Conservation (phyloP, 2,888 invertebrate genomes). For the Pyralis farinalis region DNA sequence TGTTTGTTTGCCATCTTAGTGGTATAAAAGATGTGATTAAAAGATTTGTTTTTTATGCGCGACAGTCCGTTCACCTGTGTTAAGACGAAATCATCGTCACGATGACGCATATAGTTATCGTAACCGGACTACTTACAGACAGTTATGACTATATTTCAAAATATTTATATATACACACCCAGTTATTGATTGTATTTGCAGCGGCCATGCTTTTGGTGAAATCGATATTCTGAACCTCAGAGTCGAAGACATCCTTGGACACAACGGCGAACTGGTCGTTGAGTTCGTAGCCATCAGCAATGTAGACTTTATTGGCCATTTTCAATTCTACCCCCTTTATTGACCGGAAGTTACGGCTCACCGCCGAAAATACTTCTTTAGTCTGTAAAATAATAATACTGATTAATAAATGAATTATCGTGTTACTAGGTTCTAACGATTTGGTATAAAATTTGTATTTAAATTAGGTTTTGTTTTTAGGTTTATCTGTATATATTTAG, state of each 20-base stretch:
- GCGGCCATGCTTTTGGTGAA: slow-evolving; percentile 73
- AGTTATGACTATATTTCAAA: no score
- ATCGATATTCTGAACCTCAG: slow-evolving; percentile 82
- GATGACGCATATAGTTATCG: no score
- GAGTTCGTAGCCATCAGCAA: slow-evolving; percentile 70
- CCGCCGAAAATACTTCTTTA: slow-evolving; percentile 39
- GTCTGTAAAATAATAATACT: slow-evolving; percentile 39
- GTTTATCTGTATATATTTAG: no score
- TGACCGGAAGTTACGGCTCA: slow-evolving; percentile 33
- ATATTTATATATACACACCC: slow-evolving; percentile 84
- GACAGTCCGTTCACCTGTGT: no score
- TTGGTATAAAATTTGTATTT: no score
- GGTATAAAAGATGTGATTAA: no score
- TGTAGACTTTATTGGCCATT: slow-evolving; percentile 86
- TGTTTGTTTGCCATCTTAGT: no score
- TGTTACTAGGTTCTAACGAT: no score
- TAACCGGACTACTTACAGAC: slow-evolving; percentile 12
- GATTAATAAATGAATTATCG: no score
- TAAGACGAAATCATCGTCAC: no score
- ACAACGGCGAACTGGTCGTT: slow-evolving; percentile 76
- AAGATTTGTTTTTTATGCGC: no score
- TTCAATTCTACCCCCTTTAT: slow-evolving; percentile 76
- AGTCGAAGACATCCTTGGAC: slow-evolving; percentile 79
- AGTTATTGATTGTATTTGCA: slow-evolving; percentile 85
- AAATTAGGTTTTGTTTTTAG: no score